Evolutionary conservation across 1,140 invertebrate species (phyloP).

Genomic region (Brevipalpus yothersi): DNA sequence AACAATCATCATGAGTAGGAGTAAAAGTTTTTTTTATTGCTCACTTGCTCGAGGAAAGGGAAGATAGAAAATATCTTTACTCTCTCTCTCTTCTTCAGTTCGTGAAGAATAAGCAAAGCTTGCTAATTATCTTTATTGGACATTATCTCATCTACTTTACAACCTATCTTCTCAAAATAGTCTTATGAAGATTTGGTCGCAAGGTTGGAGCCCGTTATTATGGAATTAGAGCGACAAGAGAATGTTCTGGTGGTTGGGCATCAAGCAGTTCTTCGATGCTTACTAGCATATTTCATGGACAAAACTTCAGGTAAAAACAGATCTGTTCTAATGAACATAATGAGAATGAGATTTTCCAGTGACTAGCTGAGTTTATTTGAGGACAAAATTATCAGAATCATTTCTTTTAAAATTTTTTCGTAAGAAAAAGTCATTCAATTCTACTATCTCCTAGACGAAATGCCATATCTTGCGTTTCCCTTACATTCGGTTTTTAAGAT

Average conservation of each 20-base stretch:
- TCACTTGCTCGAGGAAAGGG: too few relatives aligned
- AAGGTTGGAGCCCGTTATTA: conserved; percentile 84
- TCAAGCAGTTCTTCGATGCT: conserved; percentile 84
- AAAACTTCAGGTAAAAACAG: conserved; percentile 65
- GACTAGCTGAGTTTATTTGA: neutral
- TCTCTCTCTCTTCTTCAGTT: too few relatives aligned
- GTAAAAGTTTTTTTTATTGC: too few relatives aligned
- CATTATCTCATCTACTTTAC: neutral
- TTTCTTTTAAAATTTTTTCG: neutral
- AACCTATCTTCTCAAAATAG: conserved; percentile 11
- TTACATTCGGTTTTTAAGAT: conserved; percentile 92
- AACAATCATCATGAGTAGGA: too few relatives aligned
- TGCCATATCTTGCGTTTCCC: conserved; percentile 32
- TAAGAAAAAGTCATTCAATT: neutral
- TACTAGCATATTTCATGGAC: conserved; percentile 92
- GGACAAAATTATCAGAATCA: neutral
- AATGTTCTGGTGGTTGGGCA: conserved; percentile 95
- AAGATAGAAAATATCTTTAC: neutral
- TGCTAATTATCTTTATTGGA: neutral
- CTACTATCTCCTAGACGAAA: conserved; percentile 1
- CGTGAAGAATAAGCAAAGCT: neutral
- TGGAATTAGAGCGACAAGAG: conserved; percentile 92
- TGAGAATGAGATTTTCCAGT: neutral
- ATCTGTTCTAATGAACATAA: too few relatives aligned
- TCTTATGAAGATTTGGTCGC: conserved; percentile 92